Evolutionary conservation across 2,888 invertebrate species (phyloP), one percentile per base, ranked within the genome.

Genomic region (Lottia gigantea): DNA sequence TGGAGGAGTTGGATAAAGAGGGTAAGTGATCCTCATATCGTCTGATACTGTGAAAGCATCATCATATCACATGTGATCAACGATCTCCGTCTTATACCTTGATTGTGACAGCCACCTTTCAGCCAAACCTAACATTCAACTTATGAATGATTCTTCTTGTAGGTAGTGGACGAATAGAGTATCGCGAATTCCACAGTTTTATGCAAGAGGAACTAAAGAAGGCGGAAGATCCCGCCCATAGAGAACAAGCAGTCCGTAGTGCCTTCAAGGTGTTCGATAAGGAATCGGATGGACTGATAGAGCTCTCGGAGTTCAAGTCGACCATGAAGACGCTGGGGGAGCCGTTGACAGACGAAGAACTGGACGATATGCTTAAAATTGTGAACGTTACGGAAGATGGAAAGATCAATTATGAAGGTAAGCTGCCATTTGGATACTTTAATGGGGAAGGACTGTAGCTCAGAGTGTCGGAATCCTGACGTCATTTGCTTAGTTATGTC

Each of bases 281-380:
- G 47, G 78, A 81, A 66, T 76, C 74, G 0, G 78, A 80, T 62
- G 80, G 80, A 0, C 77, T 72, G 26, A 80, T 80, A 40, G 79
- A 80, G 66, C 74, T 71, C 12, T 70, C 69, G 47, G 79, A 82
- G 61, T 64, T 82, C 55, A 76, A 73, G 67, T 69, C 67, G 15
- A 83, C 82, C n/a, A 82, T 84, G 83, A 80, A 80, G 75, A 80
- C 79, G 61, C 76, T 85, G 16, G 83, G 85, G 1, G 83, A 85
- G 64, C 76, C 46, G 69, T 85, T 12, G 55, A 75, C 80, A 2
- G 82, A 84, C 65, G 77, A 80, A 64, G 83, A 85, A 65, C 68
- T 83, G 6, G 70, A 76, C 19, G 83, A 82, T 65, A 84, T 85
- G 85, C 80, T 84, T 78, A 74, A 70, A 64, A 78, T 81, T 61